Base-by-base conservation (phyloP, 2,113 vertebrate species). In the Aspidoscelis tigris region DNA sequence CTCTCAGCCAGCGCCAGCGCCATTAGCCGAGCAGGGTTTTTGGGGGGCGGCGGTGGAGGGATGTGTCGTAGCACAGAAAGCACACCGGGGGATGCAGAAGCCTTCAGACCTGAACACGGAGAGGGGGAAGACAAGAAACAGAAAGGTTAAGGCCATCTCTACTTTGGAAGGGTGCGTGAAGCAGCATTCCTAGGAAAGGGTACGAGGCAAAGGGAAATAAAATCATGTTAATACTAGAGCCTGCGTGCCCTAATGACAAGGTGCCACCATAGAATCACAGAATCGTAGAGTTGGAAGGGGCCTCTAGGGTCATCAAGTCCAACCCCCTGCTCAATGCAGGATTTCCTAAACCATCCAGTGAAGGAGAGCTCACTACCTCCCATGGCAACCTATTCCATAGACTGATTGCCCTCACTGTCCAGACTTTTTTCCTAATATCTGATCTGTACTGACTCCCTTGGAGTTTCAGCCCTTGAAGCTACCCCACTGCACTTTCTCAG, bases 21-120 rank as follows among this genome's bases (percentile, higher is more conserved):
- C 96, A 97, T 97, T 76, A 97, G 93, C 2, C 96, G 95, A 7
- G 96, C 96, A 61, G 96, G 96, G 84, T 97, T 96, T 83, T 97
- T 97, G 22, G 96, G 96, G 4, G 96, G 96, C 0, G 96, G 96
- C 7, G 96, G 96, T 0, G 96, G 96, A 0, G 96, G 96, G 43
- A 96, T 93, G 1, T 96, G 96, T 2, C 90, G 89, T 84, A 95
- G n/a, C 72, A 94, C 76, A 83, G 95, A 83, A 12, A 94, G 73
- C 12, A 91, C 81, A 18, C 91, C 90, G 43, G 94, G 89, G 20
- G 84, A 88, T 10, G 86, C 66, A 1, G 91, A 90, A 41, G 90
- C 64, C 50, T 89, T 87, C 53, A 93, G 88, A 84, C 90, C 96
- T 96, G 82, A 20, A 43, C 41, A 76, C 76, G 44, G 33, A 50